Percentiles rank a stretch among this genome's conserved stretches.
phyloP scores from a whole-genome alignment of 1,140 invertebrate species.

The Acromyrmex charruanus region DNA sequence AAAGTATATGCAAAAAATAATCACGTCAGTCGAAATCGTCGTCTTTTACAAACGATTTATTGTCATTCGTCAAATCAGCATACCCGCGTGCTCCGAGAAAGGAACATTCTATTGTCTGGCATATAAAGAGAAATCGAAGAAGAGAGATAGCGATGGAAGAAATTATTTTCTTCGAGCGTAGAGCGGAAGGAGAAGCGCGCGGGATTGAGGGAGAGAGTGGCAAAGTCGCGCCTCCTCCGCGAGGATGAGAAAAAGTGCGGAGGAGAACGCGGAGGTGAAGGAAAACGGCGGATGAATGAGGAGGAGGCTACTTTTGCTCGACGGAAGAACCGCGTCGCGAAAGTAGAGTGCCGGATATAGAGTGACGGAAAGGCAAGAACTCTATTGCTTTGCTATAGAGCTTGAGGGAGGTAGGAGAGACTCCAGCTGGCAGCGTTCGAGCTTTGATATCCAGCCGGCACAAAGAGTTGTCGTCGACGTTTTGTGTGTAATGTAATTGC shows the following conservation, averaged over 20 bases:
- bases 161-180: conserved; percentile 61
- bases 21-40: conserved; percentile 31
- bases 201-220: conserved; percentile 59
- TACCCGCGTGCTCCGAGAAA: conserved; percentile 49
- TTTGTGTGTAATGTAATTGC: conserved; percentile 71
- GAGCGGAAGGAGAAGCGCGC: conserved; percentile 29
- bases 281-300: conserved; percentile 52
- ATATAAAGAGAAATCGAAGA: conserved; percentile 65
- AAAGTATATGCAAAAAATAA: conserved; percentile 8
- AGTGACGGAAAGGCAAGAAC: conserved; percentile 72
- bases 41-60: conserved; percentile 67
- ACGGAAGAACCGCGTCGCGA: conserved; percentile 69
- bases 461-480: conserved; percentile 71
- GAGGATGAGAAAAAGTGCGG: conserved; percentile 7
- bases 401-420: not conserved
- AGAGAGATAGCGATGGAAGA: conserved; percentile 59
- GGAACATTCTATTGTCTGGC: conserved; percentile 59
- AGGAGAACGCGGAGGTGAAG: conserved; percentile 33
- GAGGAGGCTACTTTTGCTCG: conserved; percentile 67
- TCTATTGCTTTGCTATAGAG: conserved; percentile 66
- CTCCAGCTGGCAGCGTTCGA: conserved; percentile 43
- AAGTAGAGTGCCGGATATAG: conserved; percentile 70
- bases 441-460: conserved; percentile 72
- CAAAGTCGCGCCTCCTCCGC: conserved; percentile 38
- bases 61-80: conserved; percentile 29